Conservation (phyloP, 2,797 vertebrate genomes). For the Coregonus sp. region DNA sequence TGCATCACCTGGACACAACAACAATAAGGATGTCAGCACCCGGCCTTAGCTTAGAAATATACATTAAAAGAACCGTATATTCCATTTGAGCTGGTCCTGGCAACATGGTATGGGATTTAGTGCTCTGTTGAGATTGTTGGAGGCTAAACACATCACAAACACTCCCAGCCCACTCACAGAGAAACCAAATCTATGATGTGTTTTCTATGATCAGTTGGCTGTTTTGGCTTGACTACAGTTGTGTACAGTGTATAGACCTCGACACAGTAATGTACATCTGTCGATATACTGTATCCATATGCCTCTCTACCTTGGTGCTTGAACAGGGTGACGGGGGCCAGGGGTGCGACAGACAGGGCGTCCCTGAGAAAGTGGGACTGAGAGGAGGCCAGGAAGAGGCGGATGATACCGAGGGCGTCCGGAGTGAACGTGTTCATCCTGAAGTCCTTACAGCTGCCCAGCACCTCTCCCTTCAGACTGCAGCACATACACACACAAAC, state of each 20-base stretch:
- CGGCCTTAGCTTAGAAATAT: background rate
- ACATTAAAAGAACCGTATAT: background rate
- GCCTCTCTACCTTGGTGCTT: background rate
- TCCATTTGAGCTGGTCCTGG: background rate
- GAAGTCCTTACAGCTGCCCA: constrained; percentile 89
- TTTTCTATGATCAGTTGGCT: too few relatives aligned
- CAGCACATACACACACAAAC: constrained; percentile 4
- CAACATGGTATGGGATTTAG: background rate
- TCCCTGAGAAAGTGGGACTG: constrained; percentile 31
- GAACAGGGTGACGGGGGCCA: background rate
- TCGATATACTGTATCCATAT: background rate
- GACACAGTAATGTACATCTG: background rate
- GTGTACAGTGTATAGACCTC: background rate
- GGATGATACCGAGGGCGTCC: constrained; percentile 72
- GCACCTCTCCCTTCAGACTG: constrained; percentile 83
- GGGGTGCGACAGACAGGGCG: background rate
- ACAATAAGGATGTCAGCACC: background rate
- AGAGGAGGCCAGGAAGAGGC: constrained; percentile 66
- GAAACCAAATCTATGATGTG: background rate
- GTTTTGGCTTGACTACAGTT: background rate
- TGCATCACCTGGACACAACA: constrained; percentile 22
- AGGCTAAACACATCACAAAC: background rate
- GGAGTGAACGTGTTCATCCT: constrained; percentile 82
- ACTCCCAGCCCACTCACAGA: background rate
- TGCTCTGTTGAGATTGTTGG: background rate